Percentiles rank a stretch among this genome's conserved stretches.
Conservation (phyloP, 1,140 invertebrate genomes). For the Lepidotrigona ventralis region DNA sequence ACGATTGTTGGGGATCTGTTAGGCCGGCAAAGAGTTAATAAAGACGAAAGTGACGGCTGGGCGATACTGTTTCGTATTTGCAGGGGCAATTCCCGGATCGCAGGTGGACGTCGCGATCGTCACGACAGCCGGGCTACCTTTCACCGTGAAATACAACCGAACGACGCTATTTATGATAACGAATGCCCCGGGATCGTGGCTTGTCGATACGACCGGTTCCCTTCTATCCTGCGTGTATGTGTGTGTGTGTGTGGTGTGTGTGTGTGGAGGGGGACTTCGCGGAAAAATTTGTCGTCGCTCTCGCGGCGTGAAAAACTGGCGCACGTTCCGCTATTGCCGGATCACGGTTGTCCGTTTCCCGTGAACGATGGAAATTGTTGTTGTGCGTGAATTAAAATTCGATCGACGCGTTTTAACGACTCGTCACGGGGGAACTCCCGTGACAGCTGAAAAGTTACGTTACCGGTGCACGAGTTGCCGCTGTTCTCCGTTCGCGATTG, state of each 20-base stretch:
- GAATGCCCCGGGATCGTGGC: neutral
- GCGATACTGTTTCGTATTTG: conserved; percentile 27
- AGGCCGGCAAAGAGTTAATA: neutral
- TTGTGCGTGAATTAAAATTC: conserved; percentile 6
- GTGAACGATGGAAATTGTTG: conserved; percentile 12
- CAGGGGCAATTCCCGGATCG: conserved; percentile 58
- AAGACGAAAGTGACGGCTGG: conserved; percentile 24
- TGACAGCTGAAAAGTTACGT: neutral
- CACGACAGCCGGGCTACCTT: conserved; percentile 29
- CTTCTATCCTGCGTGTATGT: too few species aligned
- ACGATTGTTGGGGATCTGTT: too few species aligned
- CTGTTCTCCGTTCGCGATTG: neutral
- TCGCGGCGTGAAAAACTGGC: neutral
- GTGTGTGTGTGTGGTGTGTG: neutral
- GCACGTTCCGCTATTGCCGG: neutral
- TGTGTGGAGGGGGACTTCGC: neutral
- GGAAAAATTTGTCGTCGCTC: conserved; percentile 18
- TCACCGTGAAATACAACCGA: conserved; percentile 28
- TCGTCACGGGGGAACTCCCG: neutral
- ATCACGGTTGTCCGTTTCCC: neutral
- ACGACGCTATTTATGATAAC: conserved; percentile 38
- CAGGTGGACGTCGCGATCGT: conserved; percentile 30
- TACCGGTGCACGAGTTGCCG: neutral
- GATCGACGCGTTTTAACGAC: conserved; percentile 28
- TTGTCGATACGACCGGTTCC: neutral